Base-by-base conservation (phyloP, 2,113 vertebrate species). In the Dendrocopos noguchii region DNA sequence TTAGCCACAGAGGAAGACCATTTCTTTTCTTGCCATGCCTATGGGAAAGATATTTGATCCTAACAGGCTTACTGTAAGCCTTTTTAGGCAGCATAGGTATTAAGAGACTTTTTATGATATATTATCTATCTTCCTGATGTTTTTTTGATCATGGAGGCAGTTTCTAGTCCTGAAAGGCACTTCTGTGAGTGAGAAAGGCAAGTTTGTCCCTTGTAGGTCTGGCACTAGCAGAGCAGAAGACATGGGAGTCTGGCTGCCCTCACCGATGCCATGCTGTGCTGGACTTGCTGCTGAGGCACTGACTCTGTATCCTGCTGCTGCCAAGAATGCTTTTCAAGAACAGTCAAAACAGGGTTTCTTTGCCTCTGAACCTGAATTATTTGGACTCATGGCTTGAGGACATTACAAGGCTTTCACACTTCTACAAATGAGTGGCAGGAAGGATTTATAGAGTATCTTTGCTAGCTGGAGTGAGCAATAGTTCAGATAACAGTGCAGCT, bases 261-360 rank as follows among this genome's bases (percentile, higher is more conserved):
- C 14, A 2, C 12, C 25, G 46, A 6, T 70, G 67, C 73, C 77
- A 2, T 17, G 80, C 92, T 80, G 85, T 52, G 80, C 63, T 83
- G 56, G 56, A 4, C 75, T 64, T 28, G 76, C 81, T 82, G 68
- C 82, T 80, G 53, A 53, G 61, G 34, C 68, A 44, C 61, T 44
- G 70, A n/a, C n/a, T 87, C 80, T 76, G 57, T 9, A 8, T 59
- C 59, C 55, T 6, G 2, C 74, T 73, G 77, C 79, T 0, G 8
- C 88, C 83, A 91, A 73, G 74, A 90, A 84, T 84, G 92, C 92
- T 96, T 94, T 96, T 87, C 92, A 94, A 92, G 92, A 96, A 89
- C 66, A 56, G 67, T 66, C 71, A 87, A 39, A 94, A 66, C 84
- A 88, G 79, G 7, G 65, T 93, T 86, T 61, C 55, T 92, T 80